Percentiles rank a stretch among this genome's conserved stretches.
Conservation (phyloP, 2,113 vertebrate species). For the Nannospalax galili region DNA sequence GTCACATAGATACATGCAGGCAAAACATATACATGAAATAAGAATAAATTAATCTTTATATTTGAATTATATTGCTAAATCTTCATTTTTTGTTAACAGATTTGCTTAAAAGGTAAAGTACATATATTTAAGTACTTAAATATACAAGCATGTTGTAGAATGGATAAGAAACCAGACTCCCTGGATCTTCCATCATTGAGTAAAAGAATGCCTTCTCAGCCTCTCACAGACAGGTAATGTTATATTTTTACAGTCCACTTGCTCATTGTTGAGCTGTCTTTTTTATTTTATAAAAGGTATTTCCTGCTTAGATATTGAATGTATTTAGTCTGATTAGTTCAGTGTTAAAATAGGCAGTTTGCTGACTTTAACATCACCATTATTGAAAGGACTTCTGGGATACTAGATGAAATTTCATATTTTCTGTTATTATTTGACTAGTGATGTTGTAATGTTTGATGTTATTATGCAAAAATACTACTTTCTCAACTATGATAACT, state of each 20-base stretch:
- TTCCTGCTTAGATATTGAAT: background rate
- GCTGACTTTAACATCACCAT: background rate
- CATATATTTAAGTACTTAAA: constrained; percentile 99
- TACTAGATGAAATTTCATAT: constrained; percentile 40
- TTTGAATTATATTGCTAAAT: constrained; percentile 48
- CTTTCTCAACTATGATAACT: background rate
- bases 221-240: constrained; percentile 95
- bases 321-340: background rate
- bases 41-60: background rate
- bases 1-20: background rate
- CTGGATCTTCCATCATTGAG: constrained; percentile 94
- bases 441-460: constrained; percentile 10
- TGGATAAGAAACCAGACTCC: constrained; percentile 98
- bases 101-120: constrained; percentile 98
- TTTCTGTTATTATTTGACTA: constrained; percentile 39
- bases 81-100: constrained; percentile 87
- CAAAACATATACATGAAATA: background rate
- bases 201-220: constrained; percentile 95
- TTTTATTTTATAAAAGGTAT: background rate
- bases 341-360: constrained; percentile 42
- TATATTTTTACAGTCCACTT: constrained; percentile 30
- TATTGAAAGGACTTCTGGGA: constrained; percentile 13
- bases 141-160: constrained; percentile 94
- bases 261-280: background rate
- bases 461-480: background rate